Evolutionary conservation across 1,140 invertebrate genomes (phyloP), one percentile per base, ranked within the genome.

Genomic region (Dendroctonus valens): DNA sequence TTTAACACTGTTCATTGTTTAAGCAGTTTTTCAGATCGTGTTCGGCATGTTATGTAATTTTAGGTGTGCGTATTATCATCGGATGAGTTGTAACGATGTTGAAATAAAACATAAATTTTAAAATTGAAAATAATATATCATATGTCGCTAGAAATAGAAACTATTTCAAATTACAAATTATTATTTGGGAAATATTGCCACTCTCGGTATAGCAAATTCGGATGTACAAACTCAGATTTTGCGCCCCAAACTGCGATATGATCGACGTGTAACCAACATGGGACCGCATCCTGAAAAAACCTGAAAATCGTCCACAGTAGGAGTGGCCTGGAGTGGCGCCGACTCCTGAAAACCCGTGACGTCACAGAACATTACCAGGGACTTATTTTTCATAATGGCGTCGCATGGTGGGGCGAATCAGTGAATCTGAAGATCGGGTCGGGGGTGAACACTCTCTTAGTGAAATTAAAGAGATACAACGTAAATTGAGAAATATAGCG

Each of bases 301-400:
- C 53, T 65, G 54, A 66, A 59, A 66, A 48, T 26, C 50, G 26
- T 49, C 44, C 59, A 57, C 48, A 51, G 48, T 37, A 41, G 62
- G 62, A 52, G 62, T 48, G 54, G 39, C 41, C 62, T 26, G 3
- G 9, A 14, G 11, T 38, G 53, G 61, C 64, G 64, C 57, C 55
- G 55, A 53, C 57, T 74, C 73, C 70, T 15, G 52, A 39, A 46
- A 59, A 44, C 49, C 37, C 69, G 72, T 75, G 75, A 71, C 74
- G 75, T 72, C 76, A 72, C 70, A 44, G 38, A 52, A 60, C 70
- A 11, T 51, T 63, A 66, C 69, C 72, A 73, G 73, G 72, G 75
- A 73, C 74, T 73, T 73, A 57, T 65, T 70, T 73, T 73, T 68
- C 71, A 71, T 75, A 72, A 75, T 75, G 73, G 74, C 73, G 74